A percentile compares a stretch with the other conserved stretches of the same genome.
Conservation (phyloP, 2,888 invertebrate genomes). For the Dryocosmus kuriphilus region DNA sequence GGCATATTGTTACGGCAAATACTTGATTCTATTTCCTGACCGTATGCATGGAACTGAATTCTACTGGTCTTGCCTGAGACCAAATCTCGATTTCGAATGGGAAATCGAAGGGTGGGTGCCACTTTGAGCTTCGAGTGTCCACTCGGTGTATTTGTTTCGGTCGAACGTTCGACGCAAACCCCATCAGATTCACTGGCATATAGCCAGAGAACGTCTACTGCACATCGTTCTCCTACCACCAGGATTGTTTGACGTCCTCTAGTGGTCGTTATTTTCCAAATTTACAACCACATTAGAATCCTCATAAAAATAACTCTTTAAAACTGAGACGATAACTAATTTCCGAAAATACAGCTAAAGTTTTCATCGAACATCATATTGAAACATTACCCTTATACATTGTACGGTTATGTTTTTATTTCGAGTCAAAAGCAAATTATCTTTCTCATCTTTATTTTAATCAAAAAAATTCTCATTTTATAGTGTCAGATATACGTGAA, state of each 20-base stretch:
- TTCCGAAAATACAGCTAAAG: neutral
- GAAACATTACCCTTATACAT: too few relatives aligned
- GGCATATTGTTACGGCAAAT: neutral
- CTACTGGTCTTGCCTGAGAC: slow-evolving; percentile 6
- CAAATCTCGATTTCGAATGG: slow-evolving; percentile 25
- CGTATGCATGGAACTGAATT: slow-evolving; percentile 14
- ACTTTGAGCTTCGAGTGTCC: slow-evolving; percentile 29
- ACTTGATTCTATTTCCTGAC: slow-evolving; percentile 3
- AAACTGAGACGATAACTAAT: neutral
- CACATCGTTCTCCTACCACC: neutral
- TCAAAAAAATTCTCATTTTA: too few relatives aligned
- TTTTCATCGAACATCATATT: neutral
- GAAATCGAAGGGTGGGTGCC: slow-evolving; percentile 23
- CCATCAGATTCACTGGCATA: slow-evolving; percentile 15
- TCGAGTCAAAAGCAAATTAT: too few relatives aligned
- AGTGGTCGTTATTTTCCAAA: neutral
- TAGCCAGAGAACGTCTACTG: slow-evolving; percentile 13
- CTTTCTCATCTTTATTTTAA: too few relatives aligned
- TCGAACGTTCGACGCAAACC: slow-evolving; percentile 16
- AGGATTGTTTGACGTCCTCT: neutral
- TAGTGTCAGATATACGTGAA: too few relatives aligned
- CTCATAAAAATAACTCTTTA: neutral
- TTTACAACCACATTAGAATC: neutral
- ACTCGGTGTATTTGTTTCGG: slow-evolving; percentile 34
- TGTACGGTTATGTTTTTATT: too few relatives aligned